A percentile compares a stretch with the other conserved stretches of the same genome.
These are phyloP conservation scores for Zygaena filipendulae DNA, from an alignment of 2,888 invertebrate species.

Conservation along the genomic window DNA sequence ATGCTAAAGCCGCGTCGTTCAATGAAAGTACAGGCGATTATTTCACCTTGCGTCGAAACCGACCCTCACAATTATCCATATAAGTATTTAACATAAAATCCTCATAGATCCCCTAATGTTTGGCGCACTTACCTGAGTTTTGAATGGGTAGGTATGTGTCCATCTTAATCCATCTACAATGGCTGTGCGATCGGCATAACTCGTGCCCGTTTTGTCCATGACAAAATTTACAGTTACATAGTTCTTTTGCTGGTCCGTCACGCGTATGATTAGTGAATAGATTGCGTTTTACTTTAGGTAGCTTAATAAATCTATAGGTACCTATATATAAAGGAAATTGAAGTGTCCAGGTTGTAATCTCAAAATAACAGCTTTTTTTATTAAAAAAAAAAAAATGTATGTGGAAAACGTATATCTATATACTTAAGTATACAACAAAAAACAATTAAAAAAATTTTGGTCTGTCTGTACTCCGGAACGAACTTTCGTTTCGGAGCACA, in stretches of 20 bases:
- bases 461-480: too few species aligned
- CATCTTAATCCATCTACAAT: conserved; percentile 49
- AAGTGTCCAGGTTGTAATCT: too few species aligned
- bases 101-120: conserved; percentile 26
- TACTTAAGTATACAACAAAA: conserved; percentile 5
- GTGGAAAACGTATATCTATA: too few species aligned
- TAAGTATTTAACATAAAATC: conserved; percentile 29
- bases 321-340: too few species aligned
- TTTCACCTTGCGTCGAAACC: too few species aligned
- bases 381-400: too few species aligned
- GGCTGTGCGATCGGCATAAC: conserved; percentile 37
- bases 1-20: too few species aligned
- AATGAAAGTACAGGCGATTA: too few species aligned
- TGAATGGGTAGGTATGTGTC: conserved; percentile 32
- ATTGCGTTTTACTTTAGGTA: conserved; percentile 32
- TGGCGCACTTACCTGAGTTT: conserved; percentile 49
- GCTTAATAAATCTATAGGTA: too few species aligned
- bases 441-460: conserved; percentile 1
- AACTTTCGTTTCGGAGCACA: conserved; percentile 2
- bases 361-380: too few species aligned
- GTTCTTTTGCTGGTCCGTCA: conserved; percentile 27
- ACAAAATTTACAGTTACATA: conserved; percentile 52
- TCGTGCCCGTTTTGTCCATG: conserved; percentile 42
- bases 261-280: conserved; percentile 30
- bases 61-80: conserved; percentile 25